These are phyloP conservation scores for Falco cherrug DNA, from an alignment of 2,797 vertebrate genomes.

Conservation along the genomic window DNA sequence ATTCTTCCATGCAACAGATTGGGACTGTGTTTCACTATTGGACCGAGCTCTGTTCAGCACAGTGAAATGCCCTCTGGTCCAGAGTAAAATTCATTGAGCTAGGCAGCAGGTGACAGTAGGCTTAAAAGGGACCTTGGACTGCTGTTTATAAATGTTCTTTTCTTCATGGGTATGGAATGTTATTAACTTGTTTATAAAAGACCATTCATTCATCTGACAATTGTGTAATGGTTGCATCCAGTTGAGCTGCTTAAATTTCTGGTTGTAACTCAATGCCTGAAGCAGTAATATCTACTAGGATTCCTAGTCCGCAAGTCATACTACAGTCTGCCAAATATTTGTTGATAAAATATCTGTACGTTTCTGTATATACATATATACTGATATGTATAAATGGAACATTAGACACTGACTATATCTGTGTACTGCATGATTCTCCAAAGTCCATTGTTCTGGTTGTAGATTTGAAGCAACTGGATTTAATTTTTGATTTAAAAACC, in stretches of 20 bases:
- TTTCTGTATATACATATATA: not conserved
- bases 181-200: not conserved
- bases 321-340: not conserved
- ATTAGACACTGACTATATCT: not conserved
- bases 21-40: accelerated
- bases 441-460: not conserved
- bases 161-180: not conserved
- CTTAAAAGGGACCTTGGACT: not conserved
- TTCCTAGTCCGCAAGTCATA: not conserved
- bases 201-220: accelerated
- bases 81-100: not conserved
- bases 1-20: not conserved
- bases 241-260: not conserved
- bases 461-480: not conserved
- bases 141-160: not conserved
- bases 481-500: not conserved
- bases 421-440: not conserved
- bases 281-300: not conserved
- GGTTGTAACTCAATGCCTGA: not conserved
- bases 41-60: not conserved
- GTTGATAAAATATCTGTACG: not conserved
- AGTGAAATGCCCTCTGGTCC: not conserved
- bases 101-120: not conserved
- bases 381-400: not conserved
- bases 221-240: not conserved